Evolutionary conservation across 2,113 vertebrate species (phyloP), one percentile per base, ranked within the genome.

Genomic region (Pseudopipra pipra): DNA sequence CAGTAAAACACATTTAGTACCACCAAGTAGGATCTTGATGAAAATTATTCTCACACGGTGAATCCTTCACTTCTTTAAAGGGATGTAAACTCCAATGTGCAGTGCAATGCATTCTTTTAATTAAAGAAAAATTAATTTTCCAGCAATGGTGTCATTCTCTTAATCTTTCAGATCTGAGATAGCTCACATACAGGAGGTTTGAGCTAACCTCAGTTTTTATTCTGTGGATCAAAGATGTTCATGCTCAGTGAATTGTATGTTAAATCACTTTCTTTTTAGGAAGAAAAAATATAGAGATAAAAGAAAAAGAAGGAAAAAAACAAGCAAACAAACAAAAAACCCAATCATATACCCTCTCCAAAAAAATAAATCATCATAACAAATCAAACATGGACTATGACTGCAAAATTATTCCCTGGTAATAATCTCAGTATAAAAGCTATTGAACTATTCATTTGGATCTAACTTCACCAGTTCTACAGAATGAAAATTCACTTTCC

Each of bases 21-120:
- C n/a, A 92, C 33, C 55, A 72, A 51, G 63, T 47, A 93, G 41
- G 54, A 70, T 61, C 37, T 76, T 94, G 58, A 44, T 94, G 78
- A 96, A 96, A 94, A 97, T 95, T 89, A 87, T 93, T 96, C 79
- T 84, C 61, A 89, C 28, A 67, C 17, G 66, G 9, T 47, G 68
- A 95, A 58, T 35, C 33, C 55, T 92, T 85, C 52, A 85, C 30
- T 92, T 54, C 49, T 52, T 58, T 41, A 51, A 55, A 91, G 15
- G 11, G 8, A 33, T 37, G 61, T 77, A 91, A 95, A 95, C 39
- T 65, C 33, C 63, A 80, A 23, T 12, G 41, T 61, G 14, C 11
- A 65, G 6, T 46, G 20, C 30, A 81, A 66, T 41, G 23, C 25
- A 74, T 87, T 73, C 55, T 58, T 14, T 86, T 84, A 68, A 49